These are phyloP conservation scores for Prietella phreatophila DNA, from an alignment of 2,113 vertebrate genomes.

Conservation along the genomic window DNA sequence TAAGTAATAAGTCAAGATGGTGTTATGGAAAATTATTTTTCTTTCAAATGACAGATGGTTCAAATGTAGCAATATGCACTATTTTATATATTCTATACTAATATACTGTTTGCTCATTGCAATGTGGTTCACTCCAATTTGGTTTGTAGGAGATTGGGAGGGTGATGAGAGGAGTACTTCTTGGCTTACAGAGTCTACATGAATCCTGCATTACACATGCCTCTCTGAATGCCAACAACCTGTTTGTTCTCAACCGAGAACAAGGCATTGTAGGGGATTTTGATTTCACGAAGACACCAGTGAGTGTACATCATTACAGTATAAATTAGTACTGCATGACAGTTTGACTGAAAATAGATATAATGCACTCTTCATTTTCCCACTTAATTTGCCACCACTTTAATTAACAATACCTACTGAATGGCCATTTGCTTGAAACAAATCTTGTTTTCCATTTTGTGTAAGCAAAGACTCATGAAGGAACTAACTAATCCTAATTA, in stretches of 20 bases:
- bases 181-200: conserved; percentile 73
- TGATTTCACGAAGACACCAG: conserved; percentile 72
- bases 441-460: too few relatives aligned
- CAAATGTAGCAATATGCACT: background rate
- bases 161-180: conserved; percentile 79
- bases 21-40: background rate
- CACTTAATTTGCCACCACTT: too few relatives aligned
- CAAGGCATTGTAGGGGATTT: conserved; percentile 80
- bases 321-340: too few relatives aligned
- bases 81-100: background rate
- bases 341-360: too few relatives aligned
- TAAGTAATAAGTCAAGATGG: background rate
- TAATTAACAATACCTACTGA: too few relatives aligned
- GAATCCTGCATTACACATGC: conserved; percentile 71
- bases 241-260: conserved; percentile 79
- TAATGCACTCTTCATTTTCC: too few relatives aligned
- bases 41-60: background rate
- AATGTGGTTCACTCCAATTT: background rate
- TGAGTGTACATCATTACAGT: conserved; percentile 31
- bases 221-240: conserved; percentile 77
- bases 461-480: too few relatives aligned
- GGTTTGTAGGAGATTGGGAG: conserved; percentile 69
- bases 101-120: background rate
- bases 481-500: too few relatives aligned
- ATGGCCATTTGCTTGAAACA: too few relatives aligned